Evolutionary conservation across 2,888 invertebrate species (phyloP), one percentile per base, ranked within the genome.

Genomic region (Acanthosepion lycidas): DNA sequence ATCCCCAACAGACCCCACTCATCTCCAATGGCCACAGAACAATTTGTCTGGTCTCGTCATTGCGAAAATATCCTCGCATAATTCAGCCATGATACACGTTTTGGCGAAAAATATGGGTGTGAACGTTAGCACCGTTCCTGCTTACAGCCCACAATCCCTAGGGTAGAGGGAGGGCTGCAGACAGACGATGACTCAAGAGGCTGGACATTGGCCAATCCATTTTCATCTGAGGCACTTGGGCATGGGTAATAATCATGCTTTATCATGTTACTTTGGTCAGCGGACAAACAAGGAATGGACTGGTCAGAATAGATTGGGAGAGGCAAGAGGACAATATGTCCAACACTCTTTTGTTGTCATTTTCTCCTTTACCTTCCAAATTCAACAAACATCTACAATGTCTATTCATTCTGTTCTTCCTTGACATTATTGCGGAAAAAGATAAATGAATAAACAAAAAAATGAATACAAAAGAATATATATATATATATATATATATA

Each of bases 11-110:
- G n/a, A 78, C 78, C n/a, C 78, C n/a, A 33, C 78, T 33, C 78
- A n/a, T n/a, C 78, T n/a, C n/a, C n/a, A n/a, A 78, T 78, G 33
- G 78, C 15, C 78, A n/a, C n/a, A 33, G 78, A 78, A 78, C 78
- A 78, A 78, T 78, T 78, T 78, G 78, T 78, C 78, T 78, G 78
- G 78, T 78, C 78, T 33, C 78, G 78, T 78, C 78, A 78, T 78
- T n/a, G 78, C n/a, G 78, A 78, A 78, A 78, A 78, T 78, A 78
- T 78, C 78, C 78, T n/a, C n/a, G 12, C 78, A 78, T 78, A 78
- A 78, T 78, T 78, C 78, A 78, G 78, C 78, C 78, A 78, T 78
- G 78, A 78, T 78, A 78, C 78, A 78, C n/a, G n/a, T 78, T 78
- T 78, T 78, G 78, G 78, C n/a, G 78, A 78, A 78, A 78, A 78